Evolutionary conservation across 2,888 invertebrate genomes (phyloP), one percentile per base, ranked within the genome.

Genomic region (Autographa pulchrina): DNA sequence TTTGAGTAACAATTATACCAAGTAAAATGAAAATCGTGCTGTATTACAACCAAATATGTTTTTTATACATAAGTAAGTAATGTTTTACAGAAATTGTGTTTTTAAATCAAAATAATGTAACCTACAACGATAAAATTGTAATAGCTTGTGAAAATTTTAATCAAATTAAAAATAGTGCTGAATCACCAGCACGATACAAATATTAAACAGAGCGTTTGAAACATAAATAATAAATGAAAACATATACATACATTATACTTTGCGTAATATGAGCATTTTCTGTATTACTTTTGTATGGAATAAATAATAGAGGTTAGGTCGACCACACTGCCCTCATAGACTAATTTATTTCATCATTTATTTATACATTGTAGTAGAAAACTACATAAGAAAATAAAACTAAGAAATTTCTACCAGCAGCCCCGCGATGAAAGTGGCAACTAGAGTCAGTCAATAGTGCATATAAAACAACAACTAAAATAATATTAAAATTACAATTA

Each of bases 81-180:
- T 14, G 43, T 48, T n/a, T 48, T 4, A 6, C n/a, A n/a, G n/a
- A 6, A n/a, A 48, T 1, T 48, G n/a, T 7, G 8, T n/a, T 48
- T 48, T 48, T 48, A 7, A 48, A n/a, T 6, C 16, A 48, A 48
- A 48, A 48, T 48, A 48, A n/a, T n/a, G n/a, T 7, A 48, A 7
- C 7, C 48, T 2, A 48, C 48, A 48, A 13, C 41, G 13, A 3
- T 41, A 41, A 41, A 11, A 13, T 48, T n/a, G 5, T 48, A 48
- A 48, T 48, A 48, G n/a, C n/a, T 48, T 48, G 43, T 16, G 6
- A 48, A 38, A 48, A 48, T 2, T 43, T 43, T 43, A 48, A 48
- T n/a, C 48, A 48, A 48, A 48, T 48, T 48, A 48, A 48, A 16
- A 16, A 48, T n/a, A 48, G 48, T 48, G 48, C 48, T 48, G 48